phyloP scores from a whole-genome alignment of 2,113 vertebrate genomes.

The Willisornis vidua region DNA sequence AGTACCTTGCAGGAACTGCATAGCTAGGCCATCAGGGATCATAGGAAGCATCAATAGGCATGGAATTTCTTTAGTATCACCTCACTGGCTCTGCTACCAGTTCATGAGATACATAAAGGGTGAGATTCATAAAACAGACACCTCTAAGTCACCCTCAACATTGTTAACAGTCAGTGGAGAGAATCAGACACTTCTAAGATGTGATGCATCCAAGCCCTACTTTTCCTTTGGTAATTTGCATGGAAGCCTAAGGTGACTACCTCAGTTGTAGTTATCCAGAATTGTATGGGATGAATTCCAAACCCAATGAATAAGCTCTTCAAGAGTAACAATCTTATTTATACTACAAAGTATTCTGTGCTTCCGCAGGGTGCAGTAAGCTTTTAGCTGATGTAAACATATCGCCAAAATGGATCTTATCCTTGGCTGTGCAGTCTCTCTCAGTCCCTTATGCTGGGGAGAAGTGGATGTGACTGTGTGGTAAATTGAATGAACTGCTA shows the following conservation, averaged over 20 bases:
- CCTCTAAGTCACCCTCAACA: not conserved
- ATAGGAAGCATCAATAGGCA: not conserved
- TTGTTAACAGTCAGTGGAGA: not conserved
- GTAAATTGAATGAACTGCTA: not conserved
- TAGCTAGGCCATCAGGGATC: not conserved
- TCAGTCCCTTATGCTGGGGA: not conserved
- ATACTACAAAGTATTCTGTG: not conserved
- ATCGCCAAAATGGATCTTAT: not conserved
- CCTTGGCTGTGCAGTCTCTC: not conserved
- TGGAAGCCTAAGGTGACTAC: not conserved
- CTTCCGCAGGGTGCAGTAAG: not conserved
- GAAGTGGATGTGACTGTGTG: not conserved
- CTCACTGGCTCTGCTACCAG: not conserved
- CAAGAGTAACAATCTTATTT: slow-evolving; percentile 20
- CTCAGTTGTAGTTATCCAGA: not conserved
- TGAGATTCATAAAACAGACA: not conserved
- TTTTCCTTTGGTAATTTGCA: not conserved
- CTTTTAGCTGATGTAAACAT: not conserved
- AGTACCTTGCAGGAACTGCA: not conserved
- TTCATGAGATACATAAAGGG: not conserved
- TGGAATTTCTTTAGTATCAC: not conserved
- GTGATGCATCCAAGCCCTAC: not conserved
- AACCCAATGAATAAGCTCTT: not conserved
- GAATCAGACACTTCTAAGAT: not conserved
- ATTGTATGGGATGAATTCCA: not conserved